Evolutionary conservation across 2,888 invertebrate species (phyloP), one percentile per base, ranked within the genome.

Genomic region (Clivina fossor): DNA sequence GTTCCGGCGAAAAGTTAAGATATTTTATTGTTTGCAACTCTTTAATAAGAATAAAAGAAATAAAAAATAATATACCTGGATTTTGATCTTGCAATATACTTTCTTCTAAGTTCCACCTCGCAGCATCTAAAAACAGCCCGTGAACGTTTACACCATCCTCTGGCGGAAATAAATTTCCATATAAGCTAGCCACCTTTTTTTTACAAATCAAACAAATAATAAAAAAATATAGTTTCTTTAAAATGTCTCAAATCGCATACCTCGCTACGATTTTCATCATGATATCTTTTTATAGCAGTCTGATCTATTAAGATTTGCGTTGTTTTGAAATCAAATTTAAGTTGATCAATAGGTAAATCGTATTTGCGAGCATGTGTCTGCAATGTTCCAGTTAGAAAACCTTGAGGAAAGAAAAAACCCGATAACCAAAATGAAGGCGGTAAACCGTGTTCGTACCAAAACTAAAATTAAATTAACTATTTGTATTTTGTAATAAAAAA

Each of bases 341-440:
- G 75, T 43, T 84, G 82, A 74, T 96, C 94, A 46, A 96, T 94
- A 1, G 95, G 93, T 33, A 92, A 80, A 50, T 85, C 82, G 66
- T 90, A 88, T 63, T 87, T 87, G 40, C 95, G 80, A 3, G 95
- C 93, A 73, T 85, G 89, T 4, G 93, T 90, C 76, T 96, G 95
- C 65, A 93, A 76, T 40, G 90, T 83, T 20, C 93, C 94, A 0
- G 95, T 95, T 53, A 96, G 79, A 71, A 95, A 87, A 4, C 94
- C 93, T 77, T 95, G 94, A 0, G 94, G 94, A 71, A 95, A 95
- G 74, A 90, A 95, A 67, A 95, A 84, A 0, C 94, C 96, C 49
- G 94, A 91, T 50, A 96, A 77, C 96, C 95, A 96, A 72, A 87
- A 93, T 20, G 90, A 89, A 2, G 81, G 78, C 22, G 93, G 93